Evolutionary conservation across 2,113 vertebrate genomes (phyloP).

Genomic region (Hippocampus guttulatus): DNA sequence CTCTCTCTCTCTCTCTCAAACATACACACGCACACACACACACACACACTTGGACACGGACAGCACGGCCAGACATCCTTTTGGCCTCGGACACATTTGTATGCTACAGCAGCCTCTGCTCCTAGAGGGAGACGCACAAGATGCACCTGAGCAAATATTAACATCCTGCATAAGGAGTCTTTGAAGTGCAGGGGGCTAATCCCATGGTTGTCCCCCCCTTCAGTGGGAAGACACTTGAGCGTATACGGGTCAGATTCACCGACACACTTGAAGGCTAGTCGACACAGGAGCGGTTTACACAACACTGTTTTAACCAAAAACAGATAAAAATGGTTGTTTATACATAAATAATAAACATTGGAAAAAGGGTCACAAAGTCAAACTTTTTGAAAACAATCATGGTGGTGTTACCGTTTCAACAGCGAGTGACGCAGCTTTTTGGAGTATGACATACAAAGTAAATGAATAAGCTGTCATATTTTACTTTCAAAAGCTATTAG

Average conservation of each 20-base stretch:
- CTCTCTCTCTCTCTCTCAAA: background rate
- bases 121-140: conserved; percentile 58
- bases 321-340: background rate
- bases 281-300: conserved; percentile 7
- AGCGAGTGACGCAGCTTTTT: background rate
- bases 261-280: conserved; percentile 28
- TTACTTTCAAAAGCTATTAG: background rate
- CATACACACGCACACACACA: too few species aligned
- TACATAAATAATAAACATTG: background rate
- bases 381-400: background rate
- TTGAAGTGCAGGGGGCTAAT: conserved; percentile 64
- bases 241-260: conserved; percentile 46
- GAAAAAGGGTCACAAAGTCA: background rate
- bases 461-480: background rate
- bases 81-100: conserved; percentile 68
- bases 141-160: conserved; percentile 75
- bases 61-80: conserved; percentile 62
- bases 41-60: conserved; percentile 14
- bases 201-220: conserved; percentile 47
- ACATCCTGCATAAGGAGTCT: conserved; percentile 69
- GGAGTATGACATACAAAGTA: background rate
- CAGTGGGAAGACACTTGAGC: conserved; percentile 47
- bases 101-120: conserved; percentile 53
- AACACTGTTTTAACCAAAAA: background rate
- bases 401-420: background rate